Conservation (phyloP, 1,140 invertebrate species). For the Triops cancriformis region DNA sequence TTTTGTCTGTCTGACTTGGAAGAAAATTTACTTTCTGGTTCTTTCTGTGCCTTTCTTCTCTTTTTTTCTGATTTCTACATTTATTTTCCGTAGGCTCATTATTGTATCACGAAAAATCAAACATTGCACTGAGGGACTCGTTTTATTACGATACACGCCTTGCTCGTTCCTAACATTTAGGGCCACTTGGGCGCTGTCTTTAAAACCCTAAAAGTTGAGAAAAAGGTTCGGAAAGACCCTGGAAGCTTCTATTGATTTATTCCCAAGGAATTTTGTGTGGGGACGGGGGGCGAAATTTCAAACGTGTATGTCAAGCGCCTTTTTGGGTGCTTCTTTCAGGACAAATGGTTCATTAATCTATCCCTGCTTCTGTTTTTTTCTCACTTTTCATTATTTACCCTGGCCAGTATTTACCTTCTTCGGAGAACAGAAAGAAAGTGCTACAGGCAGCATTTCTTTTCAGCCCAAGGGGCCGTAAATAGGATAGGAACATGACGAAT, state of each 20-base stretch:
- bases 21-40: not conserved
- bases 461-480: not conserved
- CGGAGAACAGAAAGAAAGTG: not conserved
- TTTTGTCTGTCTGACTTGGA: not conserved
- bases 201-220: not conserved
- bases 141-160: not conserved
- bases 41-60: not conserved
- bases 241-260: conserved; percentile 4
- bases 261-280: not conserved
- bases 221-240: not conserved
- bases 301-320: not conserved
- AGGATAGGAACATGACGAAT: not conserved
- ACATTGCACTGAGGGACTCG: not conserved
- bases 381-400: not conserved
- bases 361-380: not conserved
- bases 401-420: not conserved
- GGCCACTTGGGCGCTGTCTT: not conserved
- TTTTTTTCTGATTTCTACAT: not conserved
- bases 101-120: not conserved
- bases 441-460: not conserved
- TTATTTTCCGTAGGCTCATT: not conserved
- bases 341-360: not conserved
- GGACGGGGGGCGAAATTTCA: not conserved
- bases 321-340: not conserved
- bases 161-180: not conserved